These are phyloP conservation scores for Oncorhynchus kisutch DNA, from an alignment of 2,113 vertebrate species.

Conservation along the genomic window DNA sequence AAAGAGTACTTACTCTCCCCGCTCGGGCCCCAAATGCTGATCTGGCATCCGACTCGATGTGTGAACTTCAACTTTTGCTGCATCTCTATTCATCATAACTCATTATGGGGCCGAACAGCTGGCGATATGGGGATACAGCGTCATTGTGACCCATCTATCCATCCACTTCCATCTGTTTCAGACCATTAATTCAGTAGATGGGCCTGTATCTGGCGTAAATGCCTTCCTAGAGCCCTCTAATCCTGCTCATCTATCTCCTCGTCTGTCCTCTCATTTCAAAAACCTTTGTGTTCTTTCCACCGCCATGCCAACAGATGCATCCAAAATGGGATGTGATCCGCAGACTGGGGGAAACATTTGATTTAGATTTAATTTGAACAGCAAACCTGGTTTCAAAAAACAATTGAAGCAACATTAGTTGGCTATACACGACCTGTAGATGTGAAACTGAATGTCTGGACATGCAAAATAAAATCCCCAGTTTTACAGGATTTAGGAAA, in stretches of 20 bases:
- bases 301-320: slow-evolving; percentile 32
- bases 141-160: slow-evolving; percentile 37
- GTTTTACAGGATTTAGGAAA: no score
- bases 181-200: slow-evolving; percentile 44
- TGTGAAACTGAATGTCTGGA: not conserved
- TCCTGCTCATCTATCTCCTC: slow-evolving; percentile 18
- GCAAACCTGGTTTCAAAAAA: no score
- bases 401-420: no score
- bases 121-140: slow-evolving; percentile 26
- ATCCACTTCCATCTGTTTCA: slow-evolving; percentile 50
- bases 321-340: slow-evolving; percentile 5
- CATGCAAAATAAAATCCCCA: not conserved
- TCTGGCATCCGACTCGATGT: not conserved
- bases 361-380: no score
- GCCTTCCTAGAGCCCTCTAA: slow-evolving; percentile 39
- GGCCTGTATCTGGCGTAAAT: slow-evolving; percentile 16
- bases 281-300: slow-evolving; percentile 10
- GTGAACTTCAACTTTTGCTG: slow-evolving; percentile 19
- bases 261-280: not conserved
- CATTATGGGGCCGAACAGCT: slow-evolving; percentile 39
- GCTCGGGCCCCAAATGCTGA: not conserved
- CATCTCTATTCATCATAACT: slow-evolving; percentile 42
- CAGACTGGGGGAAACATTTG: not conserved
- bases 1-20: no score
- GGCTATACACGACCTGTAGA: not conserved